Conservation (phyloP, 2,888 invertebrate species). For the Trissoscelio sp. region DNA sequence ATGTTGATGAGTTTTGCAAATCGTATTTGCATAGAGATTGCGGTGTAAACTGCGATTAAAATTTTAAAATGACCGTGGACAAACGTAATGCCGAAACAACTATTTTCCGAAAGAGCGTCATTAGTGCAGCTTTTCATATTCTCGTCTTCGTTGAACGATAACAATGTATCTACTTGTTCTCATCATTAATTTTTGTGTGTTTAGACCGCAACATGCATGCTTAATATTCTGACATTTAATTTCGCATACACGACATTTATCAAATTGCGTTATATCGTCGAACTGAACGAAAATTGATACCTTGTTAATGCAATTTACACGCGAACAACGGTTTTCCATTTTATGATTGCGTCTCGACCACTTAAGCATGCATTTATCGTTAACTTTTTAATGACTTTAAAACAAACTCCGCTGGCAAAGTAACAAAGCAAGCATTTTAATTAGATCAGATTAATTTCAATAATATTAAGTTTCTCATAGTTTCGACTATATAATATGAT, state of each 20-base stretch:
- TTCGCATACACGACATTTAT: neutral
- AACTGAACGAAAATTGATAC: slow-evolving; percentile 20
- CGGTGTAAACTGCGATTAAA: slow-evolving; percentile 32
- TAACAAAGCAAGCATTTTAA: slow-evolving; percentile 21
- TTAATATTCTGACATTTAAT: neutral
- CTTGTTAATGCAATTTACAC: slow-evolving; percentile 9
- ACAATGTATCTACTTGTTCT: neutral
- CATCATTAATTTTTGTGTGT: neutral
- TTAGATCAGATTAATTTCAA: slow-evolving; percentile 23
- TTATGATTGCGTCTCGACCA: slow-evolving; percentile 19
- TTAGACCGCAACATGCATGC: neutral
- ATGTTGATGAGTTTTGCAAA: slow-evolving; percentile 34
- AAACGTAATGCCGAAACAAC: slow-evolving; percentile 7
- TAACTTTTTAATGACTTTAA: slow-evolving; percentile 38
- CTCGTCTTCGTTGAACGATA: neutral
- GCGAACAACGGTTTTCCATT: slow-evolving; percentile 9
- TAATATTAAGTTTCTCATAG: neutral
- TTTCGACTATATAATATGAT: neutral
- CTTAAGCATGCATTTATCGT: slow-evolving; percentile 22
- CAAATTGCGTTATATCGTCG: neutral
- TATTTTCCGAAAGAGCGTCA: slow-evolving; percentile 3
- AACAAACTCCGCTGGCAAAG: slow-evolving; percentile 9
- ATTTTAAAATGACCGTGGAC: slow-evolving; percentile 27
- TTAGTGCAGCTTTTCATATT: neutral
- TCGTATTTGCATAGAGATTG: slow-evolving; percentile 28